Base-by-base conservation (phyloP, 2,113 vertebrate genomes). In the Prunella himalayana region DNA sequence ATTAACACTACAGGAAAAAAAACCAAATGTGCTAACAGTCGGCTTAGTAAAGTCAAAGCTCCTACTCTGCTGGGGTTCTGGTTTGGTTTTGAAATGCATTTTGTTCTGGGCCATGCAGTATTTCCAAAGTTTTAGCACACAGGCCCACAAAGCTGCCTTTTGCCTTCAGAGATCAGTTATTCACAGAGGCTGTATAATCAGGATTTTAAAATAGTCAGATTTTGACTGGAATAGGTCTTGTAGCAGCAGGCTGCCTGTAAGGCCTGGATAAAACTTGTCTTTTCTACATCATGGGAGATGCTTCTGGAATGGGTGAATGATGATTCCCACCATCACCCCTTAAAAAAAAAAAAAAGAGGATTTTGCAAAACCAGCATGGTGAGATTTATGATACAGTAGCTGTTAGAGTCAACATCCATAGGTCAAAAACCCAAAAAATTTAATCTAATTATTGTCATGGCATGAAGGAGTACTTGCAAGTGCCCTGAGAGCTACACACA, bases 291-390 rank as follows among this genome's bases (percentile, higher is more conserved):
- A 9, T 60, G 13, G 15, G 9, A 39, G 14, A 8, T 15, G 12
- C 19, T 82, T 88, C 49, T 86, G 44, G 71, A 69, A 39, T 20
- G 33, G 33, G 21, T 69, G 37, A 82, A 35, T 27, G 54, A 13
- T 68, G n/a, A 44, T 65, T 84, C n/a, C 27, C 2, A 4, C 20
- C 7, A 13, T 13, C 2, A 2, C 15, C 5, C 8, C 5, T 3
- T 4, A 0, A 3, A 25, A 37, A 51, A 47, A 45, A 12, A 51
- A 18, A 42, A 41, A 37, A 30, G 9, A 6, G 15, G 1, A 10
- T 13, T 19, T 44, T 28, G 8, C 28, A 51, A 51, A 63, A 50
- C 17, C 28, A 33, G 21, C 57, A 27, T 8, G 7, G 19, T 75
- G 23, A 12, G 13, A 57, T 50, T 8, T 50, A 23, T 54, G 35